Evolutionary conservation across 2,797 vertebrate species (phyloP).

Genomic region (Peromyscus melanophrys): DNA sequence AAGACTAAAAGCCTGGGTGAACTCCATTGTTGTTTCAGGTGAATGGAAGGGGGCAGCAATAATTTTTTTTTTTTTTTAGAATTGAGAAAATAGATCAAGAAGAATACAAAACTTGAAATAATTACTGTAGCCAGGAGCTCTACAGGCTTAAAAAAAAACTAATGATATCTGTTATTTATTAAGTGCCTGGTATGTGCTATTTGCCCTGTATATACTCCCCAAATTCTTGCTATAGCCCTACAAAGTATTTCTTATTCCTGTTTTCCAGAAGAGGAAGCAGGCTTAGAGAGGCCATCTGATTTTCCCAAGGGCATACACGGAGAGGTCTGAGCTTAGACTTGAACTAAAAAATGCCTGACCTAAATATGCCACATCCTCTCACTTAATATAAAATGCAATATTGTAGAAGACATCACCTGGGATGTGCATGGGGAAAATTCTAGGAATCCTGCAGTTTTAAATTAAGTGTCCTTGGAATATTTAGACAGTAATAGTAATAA

Average conservation of each 20-base stretch:
- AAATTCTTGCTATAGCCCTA: neutral
- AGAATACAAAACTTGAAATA: conserved; percentile 34
- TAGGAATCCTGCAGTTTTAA: conserved; percentile 22
- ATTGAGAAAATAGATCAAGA: conserved; percentile 4
- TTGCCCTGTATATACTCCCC: neutral
- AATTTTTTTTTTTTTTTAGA: neutral
- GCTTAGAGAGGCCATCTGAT: neutral
- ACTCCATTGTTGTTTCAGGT: conserved; percentile 16
- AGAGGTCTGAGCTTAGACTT: neutral
- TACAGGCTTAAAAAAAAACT: neutral
- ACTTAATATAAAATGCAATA: neutral
- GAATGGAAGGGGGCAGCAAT: neutral
- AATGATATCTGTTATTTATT: conserved; percentile 30
- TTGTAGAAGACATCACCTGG: neutral
- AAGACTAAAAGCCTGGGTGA: conserved; percentile 18
- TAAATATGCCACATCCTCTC: conserved; percentile 21
- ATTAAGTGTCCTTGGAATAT: neutral
- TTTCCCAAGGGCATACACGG: conserved; percentile 20
- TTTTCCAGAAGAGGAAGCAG: conserved; percentile 44
- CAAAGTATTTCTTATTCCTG: conserved; percentile 23
- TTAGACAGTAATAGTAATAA: conserved; percentile 21
- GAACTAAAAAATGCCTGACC: conserved; percentile 2
- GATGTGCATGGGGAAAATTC: neutral
- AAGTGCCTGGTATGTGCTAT: conserved; percentile 23
- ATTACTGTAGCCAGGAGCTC: conserved; percentile 9